phyloP scores from a whole-genome alignment of 2,797 vertebrate species.

The Novumbra hubbsi region DNA sequence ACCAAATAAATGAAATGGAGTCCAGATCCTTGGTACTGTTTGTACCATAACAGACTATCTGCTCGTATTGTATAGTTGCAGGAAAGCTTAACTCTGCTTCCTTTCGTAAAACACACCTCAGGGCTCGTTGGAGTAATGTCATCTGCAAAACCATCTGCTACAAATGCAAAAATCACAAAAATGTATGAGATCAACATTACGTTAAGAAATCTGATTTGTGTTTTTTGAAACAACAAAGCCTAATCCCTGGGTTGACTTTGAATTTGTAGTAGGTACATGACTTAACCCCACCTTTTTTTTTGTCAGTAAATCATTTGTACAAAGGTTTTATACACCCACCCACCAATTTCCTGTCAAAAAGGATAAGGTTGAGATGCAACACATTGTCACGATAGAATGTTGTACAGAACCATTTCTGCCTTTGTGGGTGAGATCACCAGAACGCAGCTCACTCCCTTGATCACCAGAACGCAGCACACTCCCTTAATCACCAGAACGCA shows the following conservation, averaged over 20 bases:
- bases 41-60: background rate
- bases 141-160: background rate
- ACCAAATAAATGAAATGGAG: background rate
- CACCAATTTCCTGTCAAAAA: background rate
- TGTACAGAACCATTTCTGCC: conserved; percentile 21
- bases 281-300: background rate
- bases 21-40: background rate
- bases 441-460: too few species aligned
- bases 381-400: background rate
- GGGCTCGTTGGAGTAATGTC: background rate
- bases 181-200: background rate
- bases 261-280: background rate
- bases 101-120: background rate
- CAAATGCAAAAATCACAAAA: background rate
- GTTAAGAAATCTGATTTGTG: background rate
- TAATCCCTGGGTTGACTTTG: background rate
- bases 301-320: background rate
- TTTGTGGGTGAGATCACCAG: conserved; percentile 14
- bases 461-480: too few species aligned
- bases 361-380: background rate
- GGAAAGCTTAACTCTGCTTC: background rate
- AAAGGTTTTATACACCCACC: background rate
- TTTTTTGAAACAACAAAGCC: background rate
- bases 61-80: background rate
- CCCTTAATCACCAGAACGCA: too few species aligned